Evolutionary conservation across 2,888 invertebrate species (phyloP).

Genomic region (Caenorhabditis auriculariae): DNA sequence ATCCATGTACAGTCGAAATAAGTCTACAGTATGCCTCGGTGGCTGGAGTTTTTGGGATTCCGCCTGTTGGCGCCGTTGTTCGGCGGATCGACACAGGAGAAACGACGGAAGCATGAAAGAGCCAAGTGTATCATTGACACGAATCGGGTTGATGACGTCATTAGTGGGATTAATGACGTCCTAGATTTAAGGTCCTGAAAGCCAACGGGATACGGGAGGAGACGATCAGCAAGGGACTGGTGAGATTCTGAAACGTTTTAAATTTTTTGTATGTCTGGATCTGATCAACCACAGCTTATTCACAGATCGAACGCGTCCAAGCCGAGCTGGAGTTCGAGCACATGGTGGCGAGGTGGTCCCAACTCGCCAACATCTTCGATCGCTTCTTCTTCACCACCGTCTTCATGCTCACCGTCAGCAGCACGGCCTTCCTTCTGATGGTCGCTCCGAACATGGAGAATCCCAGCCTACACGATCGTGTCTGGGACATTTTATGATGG

Average conservation of each 20-base stretch:
- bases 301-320: slow-evolving; percentile 24
- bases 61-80: slow-evolving; percentile 62
- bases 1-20: background rate
- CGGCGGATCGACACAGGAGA: slow-evolving; percentile 52
- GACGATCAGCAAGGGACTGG: slow-evolving; percentile 18
- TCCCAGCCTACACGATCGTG: slow-evolving; percentile 4
- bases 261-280: background rate
- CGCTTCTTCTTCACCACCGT: slow-evolving; percentile 43
- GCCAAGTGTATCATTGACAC: too few relatives aligned
- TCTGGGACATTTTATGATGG: too few relatives aligned
- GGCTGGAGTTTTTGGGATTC: slow-evolving; percentile 64
- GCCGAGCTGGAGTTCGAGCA: slow-evolving; percentile 25
- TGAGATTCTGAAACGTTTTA: slow-evolving; percentile 2
- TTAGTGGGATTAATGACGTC: too few relatives aligned
- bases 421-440: slow-evolving; percentile 23
- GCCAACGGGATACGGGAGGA: slow-evolving; percentile 9
- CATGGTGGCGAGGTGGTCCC: slow-evolving; percentile 29
- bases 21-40: slow-evolving; percentile 61
- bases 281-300: too few relatives aligned
- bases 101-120: too few relatives aligned
- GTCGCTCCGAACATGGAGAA: slow-evolving; percentile 24
- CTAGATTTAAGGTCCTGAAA: background rate
- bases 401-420: slow-evolving; percentile 18
- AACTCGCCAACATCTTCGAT: slow-evolving; percentile 44
- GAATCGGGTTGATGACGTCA: too few relatives aligned